phyloP scores from a whole-genome alignment of 2,888 invertebrate genomes.

The Idaea biselata region DNA sequence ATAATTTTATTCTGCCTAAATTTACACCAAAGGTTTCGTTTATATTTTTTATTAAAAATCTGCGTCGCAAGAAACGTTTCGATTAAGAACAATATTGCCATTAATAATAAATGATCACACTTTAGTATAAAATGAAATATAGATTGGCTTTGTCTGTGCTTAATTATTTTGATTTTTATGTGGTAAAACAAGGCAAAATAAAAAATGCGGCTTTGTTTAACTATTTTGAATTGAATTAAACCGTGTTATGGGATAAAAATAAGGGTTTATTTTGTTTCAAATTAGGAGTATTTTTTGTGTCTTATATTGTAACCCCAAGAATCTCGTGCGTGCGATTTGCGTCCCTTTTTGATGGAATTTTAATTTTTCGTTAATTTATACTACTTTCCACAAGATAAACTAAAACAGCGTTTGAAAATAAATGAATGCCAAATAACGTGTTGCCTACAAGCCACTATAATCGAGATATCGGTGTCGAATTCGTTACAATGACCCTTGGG shows the following conservation, averaged over 20 bases:
- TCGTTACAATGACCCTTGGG: slow-evolving; percentile 60
- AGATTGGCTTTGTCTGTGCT: no score
- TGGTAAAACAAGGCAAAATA: no score
- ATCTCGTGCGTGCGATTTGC: slow-evolving; percentile 72
- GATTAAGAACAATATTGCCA: slow-evolving; percentile 9
- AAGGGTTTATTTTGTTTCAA: not conserved
- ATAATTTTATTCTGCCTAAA: not conserved
- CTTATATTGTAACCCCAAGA: slow-evolving; percentile 33
- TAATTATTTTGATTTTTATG: no score
- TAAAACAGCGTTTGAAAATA: slow-evolving; percentile 13
- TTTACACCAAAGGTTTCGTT: not conserved
- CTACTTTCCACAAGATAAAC: slow-evolving; percentile 20
- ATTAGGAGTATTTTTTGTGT: slow-evolving; percentile 2
- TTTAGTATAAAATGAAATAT: not conserved
- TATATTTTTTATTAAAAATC: not conserved
- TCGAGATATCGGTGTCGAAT: slow-evolving; percentile 37
- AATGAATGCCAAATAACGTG: slow-evolving; percentile 25
- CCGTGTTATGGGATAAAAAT: not conserved
- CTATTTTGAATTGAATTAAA: no score
- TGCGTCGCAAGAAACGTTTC: not conserved
- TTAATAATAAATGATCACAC: not conserved
- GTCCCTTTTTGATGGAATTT: slow-evolving; percentile 53
- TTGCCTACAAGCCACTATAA: slow-evolving; percentile 23
- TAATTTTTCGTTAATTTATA: slow-evolving; percentile 46
- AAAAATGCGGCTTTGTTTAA: no score